Evolutionary conservation across 2,113 vertebrate genomes (phyloP), one percentile per base, ranked within the genome.

Genomic region (Coptodon bakossiorum): DNA sequence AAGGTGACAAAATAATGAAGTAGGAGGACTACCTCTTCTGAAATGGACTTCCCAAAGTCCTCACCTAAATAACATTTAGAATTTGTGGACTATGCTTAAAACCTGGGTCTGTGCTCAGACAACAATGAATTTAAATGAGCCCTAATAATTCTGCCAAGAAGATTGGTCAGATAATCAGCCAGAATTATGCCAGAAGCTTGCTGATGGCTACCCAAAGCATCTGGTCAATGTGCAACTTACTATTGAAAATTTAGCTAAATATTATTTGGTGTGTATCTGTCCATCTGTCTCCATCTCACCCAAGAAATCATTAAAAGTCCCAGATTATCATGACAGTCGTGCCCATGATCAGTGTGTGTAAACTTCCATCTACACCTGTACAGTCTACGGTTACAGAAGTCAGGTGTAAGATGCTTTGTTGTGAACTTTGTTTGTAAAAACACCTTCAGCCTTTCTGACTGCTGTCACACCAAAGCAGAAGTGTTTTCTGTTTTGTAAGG

Each of bases 391-490:
- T 27, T 27, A 1, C 38, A 73, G 40, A 9, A 24, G 8, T 27
- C 68, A 5, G 68, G 40, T 45, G 38, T 73, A 45, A 16, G 22
- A 17, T 16, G 8, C 22, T 73, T 24, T 45, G 22, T 43, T 7
- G 5, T 43, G 38, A 7, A 27, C n/a, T 73, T 73, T 68, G 34
- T 68, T 38, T 45, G 22, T 73, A 73, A 73, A 45, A 24, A 16
- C 40, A 17, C 40, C 40, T 29, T 27, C 40, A 73, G 22, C 40
- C 0, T 7, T 0, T 17, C 68, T 73, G 3, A 29, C 9, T 5
- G 68, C 68, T 73, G 68, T 48, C 40, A 73, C 22, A 29, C 14
- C 40, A 73, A 3, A 45, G 40, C 22, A 73, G 3, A 45, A 73
- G 14, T 3, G 4, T 73, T 73, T 45, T 45, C 38, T 73, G 38